Base-by-base conservation (phyloP, 2,797 vertebrate genomes). In the Chiroxiphia lanceolata region DNA sequence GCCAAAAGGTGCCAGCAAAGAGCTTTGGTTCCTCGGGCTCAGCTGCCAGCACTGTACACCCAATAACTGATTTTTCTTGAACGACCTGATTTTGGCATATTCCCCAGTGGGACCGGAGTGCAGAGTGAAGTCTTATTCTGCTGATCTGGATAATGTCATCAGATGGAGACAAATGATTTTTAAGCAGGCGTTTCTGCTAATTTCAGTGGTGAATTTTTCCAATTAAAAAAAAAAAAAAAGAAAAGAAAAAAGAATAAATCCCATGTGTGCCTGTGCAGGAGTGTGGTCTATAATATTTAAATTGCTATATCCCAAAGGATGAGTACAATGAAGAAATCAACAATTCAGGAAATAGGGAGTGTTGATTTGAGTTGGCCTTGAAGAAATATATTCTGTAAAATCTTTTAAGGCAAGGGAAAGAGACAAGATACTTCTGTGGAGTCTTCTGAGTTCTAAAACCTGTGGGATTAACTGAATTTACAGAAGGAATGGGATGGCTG, bases 1-100 rank as follows among this genome's bases (percentile, higher is more conserved):
- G 60, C 96, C 95, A 94, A 96, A 92, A 97, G 95, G 45, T 93
- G 96, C 90, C 96, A 97, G 95, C 93, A 97, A 95, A 97, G 96
- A 96, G 94, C 94, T 96, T 96, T n/a, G 20, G 48, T 87, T 95
- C 87, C 75, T 83, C 4, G 0, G 84, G 72, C 83, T 86, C 65
- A 51, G 93, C 93, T 79, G 70, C 57, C 74, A 70, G 88, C 0
- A 0, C 88, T 65, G 92, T 68, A 64, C 68, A 48, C 26, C 9
- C 13, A 0, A 7, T 13, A 84, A 26, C 29, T 42, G 83, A 64
- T 57, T 93, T 53, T 69, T 67, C 75, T 64, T 80, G 48, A 87
- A 89, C 84, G 36, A n/a, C 14, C 78, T 80, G 78, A 50, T 97
- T 89, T 94, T 79, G 87, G 93, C 53, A 53, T 40, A 34, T 80